These are phyloP conservation scores for Cephalopterus ornatus DNA, from an alignment of 2,113 vertebrate species.

Conservation along the genomic window DNA sequence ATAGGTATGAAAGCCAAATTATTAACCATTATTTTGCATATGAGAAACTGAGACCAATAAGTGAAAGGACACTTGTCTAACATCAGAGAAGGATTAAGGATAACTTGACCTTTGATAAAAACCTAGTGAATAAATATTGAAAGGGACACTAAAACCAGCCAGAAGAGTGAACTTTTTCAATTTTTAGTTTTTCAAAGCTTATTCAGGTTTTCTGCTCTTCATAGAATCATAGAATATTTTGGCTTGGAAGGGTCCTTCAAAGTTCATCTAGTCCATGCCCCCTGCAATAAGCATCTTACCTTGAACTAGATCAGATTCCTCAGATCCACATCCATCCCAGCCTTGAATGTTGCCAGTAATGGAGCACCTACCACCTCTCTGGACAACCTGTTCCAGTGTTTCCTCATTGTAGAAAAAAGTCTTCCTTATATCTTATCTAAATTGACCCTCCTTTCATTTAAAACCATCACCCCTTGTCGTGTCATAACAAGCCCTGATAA, in stretches of 20 bases:
- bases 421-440: not conserved
- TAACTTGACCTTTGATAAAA: not conserved
- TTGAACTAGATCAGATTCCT: not conserved
- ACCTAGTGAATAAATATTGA: not conserved
- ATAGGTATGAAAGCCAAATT: not conserved
- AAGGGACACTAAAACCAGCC: not conserved
- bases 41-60: not conserved
- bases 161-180: not conserved
- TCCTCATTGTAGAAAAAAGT: no score
- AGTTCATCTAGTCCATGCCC: no score
- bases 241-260: not conserved
- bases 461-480: not conserved
- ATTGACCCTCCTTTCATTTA: not conserved
- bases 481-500: not conserved
- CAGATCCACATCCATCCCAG: not conserved
- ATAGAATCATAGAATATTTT: not conserved
- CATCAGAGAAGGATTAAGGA: not conserved
- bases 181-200: not conserved
- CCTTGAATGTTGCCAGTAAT: no score
- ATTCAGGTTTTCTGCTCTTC: not conserved
- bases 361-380: not conserved
- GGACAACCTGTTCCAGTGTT: not conserved
- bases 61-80: not conserved
- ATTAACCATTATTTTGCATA: not conserved
- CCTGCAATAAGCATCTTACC: not conserved